Evolutionary conservation across 1,140 invertebrate genomes (phyloP).

Genomic region (Drosophila watanabei): DNA sequence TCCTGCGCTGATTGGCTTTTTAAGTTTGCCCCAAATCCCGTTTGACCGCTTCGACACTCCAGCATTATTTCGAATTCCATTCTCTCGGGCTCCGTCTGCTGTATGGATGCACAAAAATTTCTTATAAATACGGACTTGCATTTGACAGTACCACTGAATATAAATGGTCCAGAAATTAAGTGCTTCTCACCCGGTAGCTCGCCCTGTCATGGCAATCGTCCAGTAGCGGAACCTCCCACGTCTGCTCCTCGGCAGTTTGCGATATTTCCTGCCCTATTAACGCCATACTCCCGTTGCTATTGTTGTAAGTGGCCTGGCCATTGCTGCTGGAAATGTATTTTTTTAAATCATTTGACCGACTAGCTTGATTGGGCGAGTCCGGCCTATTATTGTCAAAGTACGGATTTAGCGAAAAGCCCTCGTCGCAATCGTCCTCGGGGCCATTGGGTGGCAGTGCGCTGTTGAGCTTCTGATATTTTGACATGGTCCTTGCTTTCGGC

Average conservation of each 20-base stretch:
- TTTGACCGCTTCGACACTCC: constrained; percentile 60
- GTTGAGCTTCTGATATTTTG: constrained; percentile 78
- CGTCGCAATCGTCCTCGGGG: constrained; percentile 66
- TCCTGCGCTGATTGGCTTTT: constrained; percentile 86
- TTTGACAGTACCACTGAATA: constrained; percentile 34
- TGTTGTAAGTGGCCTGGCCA: constrained; percentile 30
- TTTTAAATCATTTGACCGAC: neutral
- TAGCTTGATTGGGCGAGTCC: constrained; percentile 5
- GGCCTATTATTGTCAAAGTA: constrained; percentile 58
- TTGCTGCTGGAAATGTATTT: constrained; percentile 5
- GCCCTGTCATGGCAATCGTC: constrained; percentile 39
- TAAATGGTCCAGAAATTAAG: constrained; percentile 41
- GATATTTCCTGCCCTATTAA: constrained; percentile 1
- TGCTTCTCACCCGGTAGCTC: constrained; percentile 44
- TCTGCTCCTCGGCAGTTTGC: constrained; percentile 63
- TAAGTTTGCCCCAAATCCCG: constrained; percentile 78
- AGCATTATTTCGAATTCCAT: constrained; percentile 14
- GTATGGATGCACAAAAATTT: constrained; percentile 50
- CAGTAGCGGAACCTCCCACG: constrained; percentile 76
- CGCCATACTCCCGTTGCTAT: constrained; percentile 13
- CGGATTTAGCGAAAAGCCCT: constrained; percentile 49
- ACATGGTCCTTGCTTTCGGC: constrained; percentile 49
- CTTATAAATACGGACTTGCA: constrained; percentile 57
- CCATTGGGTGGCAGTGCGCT: constrained; percentile 35
- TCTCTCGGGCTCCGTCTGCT: constrained; percentile 47